Conservation (phyloP, 2,113 vertebrate genomes). For the Heteronetta atricapilla region DNA sequence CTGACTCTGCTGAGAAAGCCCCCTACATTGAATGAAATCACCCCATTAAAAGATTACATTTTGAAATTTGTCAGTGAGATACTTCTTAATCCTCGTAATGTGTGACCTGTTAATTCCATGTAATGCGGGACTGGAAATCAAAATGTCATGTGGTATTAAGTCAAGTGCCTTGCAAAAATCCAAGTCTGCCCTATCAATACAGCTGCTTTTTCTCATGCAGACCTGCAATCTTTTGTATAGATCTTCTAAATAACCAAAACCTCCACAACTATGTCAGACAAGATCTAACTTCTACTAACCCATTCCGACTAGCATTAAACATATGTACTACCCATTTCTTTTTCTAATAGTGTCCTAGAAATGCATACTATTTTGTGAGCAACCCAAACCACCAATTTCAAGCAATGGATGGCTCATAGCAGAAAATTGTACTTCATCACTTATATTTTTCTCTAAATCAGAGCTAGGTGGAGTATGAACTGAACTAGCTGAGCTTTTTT, state of each 20-base stretch:
- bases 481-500: constrained; percentile 27
- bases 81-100: neutral
- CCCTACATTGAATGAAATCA: neutral
- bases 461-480: neutral
- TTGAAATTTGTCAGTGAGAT: constrained; percentile 11
- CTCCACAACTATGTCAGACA: neutral
- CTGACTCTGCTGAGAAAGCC: neutral
- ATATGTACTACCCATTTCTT: neutral
- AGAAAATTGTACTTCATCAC: neutral
- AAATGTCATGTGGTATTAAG: constrained; percentile 27
- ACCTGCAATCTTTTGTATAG: neutral
- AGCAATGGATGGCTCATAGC: neutral
- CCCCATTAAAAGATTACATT: neutral
- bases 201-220: neutral
- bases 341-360: neutral
- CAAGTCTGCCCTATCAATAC: neutral
- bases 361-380: neutral
- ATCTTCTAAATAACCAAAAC: neutral
- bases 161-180: constrained; percentile 24
- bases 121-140: constrained; percentile 26
- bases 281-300: neutral
- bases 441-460: neutral
- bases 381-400: neutral
- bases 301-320: neutral
- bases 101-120: constrained; percentile 3